phyloP scores from a whole-genome alignment of 1,140 invertebrate genomes.

The Hycleus phaleratus region DNA sequence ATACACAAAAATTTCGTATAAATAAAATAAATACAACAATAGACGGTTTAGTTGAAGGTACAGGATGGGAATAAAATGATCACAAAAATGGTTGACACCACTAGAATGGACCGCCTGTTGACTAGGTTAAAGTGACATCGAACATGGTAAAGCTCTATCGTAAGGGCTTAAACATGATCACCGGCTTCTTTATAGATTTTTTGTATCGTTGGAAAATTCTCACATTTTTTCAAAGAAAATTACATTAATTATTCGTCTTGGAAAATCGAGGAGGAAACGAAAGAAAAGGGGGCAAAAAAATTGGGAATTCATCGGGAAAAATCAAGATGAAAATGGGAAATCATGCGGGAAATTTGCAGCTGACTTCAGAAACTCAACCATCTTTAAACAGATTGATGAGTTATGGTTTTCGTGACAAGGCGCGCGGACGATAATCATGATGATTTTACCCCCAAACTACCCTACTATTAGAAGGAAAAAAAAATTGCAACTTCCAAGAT shows the following conservation, averaged over 20 bases:
- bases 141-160: slow-evolving; percentile 13
- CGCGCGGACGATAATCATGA: neutral
- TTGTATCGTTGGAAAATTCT: slow-evolving; percentile 1
- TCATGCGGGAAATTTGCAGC: slow-evolving; percentile 30
- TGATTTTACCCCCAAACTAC: neutral
- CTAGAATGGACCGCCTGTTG: slow-evolving; percentile 3
- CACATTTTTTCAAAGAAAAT: slow-evolving; percentile 4
- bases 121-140: slow-evolving; percentile 3
- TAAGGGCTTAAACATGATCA: slow-evolving; percentile 9
- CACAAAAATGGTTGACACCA: slow-evolving; percentile 13
- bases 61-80: slow-evolving; percentile 11
- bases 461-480: neutral
- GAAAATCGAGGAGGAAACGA: neutral
- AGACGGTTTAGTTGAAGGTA: too few species aligned
- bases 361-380: slow-evolving; percentile 29
- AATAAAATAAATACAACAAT: too few species aligned
- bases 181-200: slow-evolving; percentile 1
- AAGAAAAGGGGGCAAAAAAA: neutral
- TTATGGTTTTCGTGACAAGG: slow-evolving; percentile 20
- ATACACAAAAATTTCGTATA: too few species aligned
- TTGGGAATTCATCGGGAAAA: slow-evolving; percentile 4
- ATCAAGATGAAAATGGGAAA: slow-evolving; percentile 3
- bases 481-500: neutral
- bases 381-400: slow-evolving; percentile 33
- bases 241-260: slow-evolving; percentile 17